phyloP scores from a whole-genome alignment of 1,140 invertebrate genomes.

The Drosophila sp. region DNA sequence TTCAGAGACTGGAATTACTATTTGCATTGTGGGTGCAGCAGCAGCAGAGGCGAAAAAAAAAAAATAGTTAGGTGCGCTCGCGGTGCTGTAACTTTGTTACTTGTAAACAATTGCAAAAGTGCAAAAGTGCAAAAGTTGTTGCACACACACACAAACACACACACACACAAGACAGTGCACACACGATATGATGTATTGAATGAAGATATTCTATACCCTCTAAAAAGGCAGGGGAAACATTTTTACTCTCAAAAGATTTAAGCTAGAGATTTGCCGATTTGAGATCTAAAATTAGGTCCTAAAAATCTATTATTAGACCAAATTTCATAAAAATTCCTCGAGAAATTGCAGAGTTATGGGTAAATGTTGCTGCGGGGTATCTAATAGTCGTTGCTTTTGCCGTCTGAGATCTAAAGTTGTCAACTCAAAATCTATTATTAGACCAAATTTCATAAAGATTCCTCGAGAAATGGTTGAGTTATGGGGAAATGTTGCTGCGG shows the following conservation, averaged over 20 bases:
- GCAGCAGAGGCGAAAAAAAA: conserved; percentile 13
- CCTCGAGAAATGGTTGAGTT: too few relatives aligned
- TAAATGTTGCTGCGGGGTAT: background rate
- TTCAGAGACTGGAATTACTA: conserved; percentile 21
- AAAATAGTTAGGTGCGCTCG: conserved; percentile 43
- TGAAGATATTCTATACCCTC: background rate
- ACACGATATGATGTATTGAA: background rate
- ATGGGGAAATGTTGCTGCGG: background rate
- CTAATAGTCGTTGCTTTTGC: background rate
- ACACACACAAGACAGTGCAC: conserved; percentile 10
- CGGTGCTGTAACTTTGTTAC: conserved; percentile 42
- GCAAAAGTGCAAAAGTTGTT: conserved; percentile 11
- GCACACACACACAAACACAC: background rate
- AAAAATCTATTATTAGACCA: too few relatives aligned
- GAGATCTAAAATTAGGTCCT: too few relatives aligned
- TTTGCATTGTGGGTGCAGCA: conserved; percentile 64
- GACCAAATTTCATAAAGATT: too few relatives aligned
- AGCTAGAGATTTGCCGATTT: too few relatives aligned
- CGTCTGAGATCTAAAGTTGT: too few relatives aligned
- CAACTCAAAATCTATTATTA: too few relatives aligned
- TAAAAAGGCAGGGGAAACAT: background rate
- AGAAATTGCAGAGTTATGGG: too few relatives aligned
- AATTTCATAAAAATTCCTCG: too few relatives aligned
- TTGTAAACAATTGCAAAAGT: conserved; percentile 46
- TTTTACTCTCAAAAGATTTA: background rate